Conservation (phyloP, 2,113 vertebrate species). For the Herpetotheres cachinnans region DNA sequence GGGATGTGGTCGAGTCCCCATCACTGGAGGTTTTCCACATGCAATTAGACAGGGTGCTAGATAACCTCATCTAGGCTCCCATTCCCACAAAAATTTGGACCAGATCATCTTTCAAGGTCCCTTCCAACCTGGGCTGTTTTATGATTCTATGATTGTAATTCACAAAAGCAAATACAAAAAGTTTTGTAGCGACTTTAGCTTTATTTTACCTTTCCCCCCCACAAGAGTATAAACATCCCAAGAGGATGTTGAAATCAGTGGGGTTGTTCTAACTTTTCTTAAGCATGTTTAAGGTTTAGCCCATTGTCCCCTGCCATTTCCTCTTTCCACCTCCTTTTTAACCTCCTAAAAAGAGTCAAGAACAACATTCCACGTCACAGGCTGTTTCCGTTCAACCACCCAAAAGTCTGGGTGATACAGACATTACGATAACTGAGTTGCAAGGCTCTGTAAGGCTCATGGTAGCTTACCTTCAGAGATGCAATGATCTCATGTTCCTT, state of each 20-base stretch:
- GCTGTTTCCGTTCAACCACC: background rate
- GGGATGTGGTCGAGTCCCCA: background rate
- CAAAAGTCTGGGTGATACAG: background rate
- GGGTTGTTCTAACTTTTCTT: background rate
- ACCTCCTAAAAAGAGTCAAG: background rate
- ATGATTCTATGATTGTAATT: background rate
- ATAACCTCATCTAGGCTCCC: background rate
- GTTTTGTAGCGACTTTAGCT: background rate
- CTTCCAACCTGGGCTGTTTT: background rate
- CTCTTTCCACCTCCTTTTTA: background rate
- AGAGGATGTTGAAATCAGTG: background rate
- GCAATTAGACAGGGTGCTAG: background rate
- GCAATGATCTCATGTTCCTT: conserved; percentile 3
- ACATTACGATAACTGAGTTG: background rate
- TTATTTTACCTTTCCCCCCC: accelerated
- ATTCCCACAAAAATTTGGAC: background rate
- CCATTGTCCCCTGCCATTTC: background rate
- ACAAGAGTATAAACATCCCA: background rate
- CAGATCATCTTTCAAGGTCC: background rate
- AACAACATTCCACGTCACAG: background rate
- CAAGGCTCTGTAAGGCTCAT: background rate
- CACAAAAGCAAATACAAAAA: background rate
- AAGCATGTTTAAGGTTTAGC: background rate
- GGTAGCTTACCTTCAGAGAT: background rate
- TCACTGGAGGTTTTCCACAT: background rate